phyloP scores from a whole-genome alignment of 2,888 invertebrate genomes.

The Cephus spinipes region DNA sequence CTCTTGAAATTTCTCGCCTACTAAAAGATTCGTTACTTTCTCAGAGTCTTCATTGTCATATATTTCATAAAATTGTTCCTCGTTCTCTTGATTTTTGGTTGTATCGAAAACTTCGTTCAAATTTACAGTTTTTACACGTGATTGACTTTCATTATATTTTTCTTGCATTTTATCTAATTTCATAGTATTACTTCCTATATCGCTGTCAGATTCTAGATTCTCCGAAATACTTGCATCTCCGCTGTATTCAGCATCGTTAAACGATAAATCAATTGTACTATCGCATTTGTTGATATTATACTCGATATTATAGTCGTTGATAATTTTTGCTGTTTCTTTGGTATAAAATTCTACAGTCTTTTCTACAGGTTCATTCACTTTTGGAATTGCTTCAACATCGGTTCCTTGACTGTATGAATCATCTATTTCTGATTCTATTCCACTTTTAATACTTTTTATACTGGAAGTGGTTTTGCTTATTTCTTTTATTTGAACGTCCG shows the following conservation, averaged over 20 bases:
- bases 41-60: not conserved
- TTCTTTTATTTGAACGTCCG: not conserved
- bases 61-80: not conserved
- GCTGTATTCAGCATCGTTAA: not conserved
- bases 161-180: not conserved
- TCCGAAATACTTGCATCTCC: not conserved
- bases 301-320: not conserved
- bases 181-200: not conserved
- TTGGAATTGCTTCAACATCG: slow-evolving; percentile 5
- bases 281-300: not conserved
- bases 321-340: not conserved
- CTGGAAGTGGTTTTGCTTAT: not conserved
- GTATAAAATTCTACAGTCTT: not conserved
- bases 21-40: not conserved
- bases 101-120: not conserved
- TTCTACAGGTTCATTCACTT: not conserved
- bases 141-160: not conserved
- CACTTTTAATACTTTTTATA: not conserved
- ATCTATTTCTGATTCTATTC: not conserved
- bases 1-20: not conserved
- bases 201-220: not conserved
- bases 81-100: not conserved
- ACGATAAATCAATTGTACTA: not conserved
- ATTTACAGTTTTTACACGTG: not conserved
- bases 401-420: slow-evolving; percentile 15